Percentiles rank a stretch among this genome's conserved stretches.
phyloP scores from a whole-genome alignment of 2,113 vertebrate species.

The Aegypius monachus region DNA sequence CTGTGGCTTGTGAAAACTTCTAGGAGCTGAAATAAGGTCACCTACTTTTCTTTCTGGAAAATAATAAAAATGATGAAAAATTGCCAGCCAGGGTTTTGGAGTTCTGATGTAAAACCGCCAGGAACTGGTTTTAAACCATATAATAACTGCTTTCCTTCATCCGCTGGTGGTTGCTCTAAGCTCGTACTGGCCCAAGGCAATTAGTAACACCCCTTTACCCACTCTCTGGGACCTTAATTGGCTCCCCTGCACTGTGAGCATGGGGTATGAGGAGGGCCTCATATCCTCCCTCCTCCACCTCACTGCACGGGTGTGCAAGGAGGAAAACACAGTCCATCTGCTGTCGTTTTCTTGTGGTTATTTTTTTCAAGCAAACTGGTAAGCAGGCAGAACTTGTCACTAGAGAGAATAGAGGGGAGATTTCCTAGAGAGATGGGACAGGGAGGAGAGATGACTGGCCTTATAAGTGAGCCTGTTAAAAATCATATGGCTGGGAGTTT shows the following conservation, averaged over 20 bases:
- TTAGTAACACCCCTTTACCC: not conserved
- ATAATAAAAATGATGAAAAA: not conserved
- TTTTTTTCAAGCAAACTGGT: not conserved
- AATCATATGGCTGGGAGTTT: not conserved
- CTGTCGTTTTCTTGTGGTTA: not conserved
- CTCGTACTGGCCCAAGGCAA: not conserved
- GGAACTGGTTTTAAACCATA: not conserved
- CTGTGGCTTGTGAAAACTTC: not conserved
- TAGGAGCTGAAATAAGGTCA: conserved; percentile 12
- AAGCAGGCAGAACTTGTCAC: not conserved
- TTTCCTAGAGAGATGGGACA: not conserved
- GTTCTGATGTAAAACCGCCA: not conserved
- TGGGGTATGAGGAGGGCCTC: not conserved
- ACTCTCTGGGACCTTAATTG: not conserved
- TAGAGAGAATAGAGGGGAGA: not conserved
- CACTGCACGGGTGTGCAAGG: not conserved
- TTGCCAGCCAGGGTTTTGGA: not conserved
- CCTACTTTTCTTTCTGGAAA: not conserved
- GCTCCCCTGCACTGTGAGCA: not conserved
- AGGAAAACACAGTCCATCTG: not conserved
- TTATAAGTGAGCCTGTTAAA: not conserved
- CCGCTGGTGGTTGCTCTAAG: not conserved
- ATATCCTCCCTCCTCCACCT: not conserved
- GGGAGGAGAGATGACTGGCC: not conserved
- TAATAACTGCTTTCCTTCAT: not conserved